Evolutionary conservation across 2,113 vertebrate genomes (phyloP), one percentile per base, ranked within the genome.

Genomic region (Labeo rohita): DNA sequence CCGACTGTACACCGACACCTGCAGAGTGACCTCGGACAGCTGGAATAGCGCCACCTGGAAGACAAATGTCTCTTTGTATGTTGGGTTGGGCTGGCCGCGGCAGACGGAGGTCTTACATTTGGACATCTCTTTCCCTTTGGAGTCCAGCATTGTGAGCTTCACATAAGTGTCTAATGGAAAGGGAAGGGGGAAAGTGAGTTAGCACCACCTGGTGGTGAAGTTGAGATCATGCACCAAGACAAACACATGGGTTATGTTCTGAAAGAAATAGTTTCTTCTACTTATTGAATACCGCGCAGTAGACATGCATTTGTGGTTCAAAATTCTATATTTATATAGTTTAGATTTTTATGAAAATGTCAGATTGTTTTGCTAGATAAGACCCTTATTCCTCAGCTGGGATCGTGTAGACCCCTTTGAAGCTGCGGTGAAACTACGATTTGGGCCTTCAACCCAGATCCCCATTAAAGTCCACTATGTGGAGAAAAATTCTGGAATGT

Each of bases 11-110:
- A 99, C 98, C 0, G 97, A 96, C 54, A 99, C 89, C 86, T 98
- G 96, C 82, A 99, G 96, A 0, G 97, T 99, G 91, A 99, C 98
- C 47, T 99, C 98, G 0, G 98, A 99, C 72, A 99, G 96, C 90
- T 99, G 98, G 93, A 99, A 99, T 4, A 99, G 95, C 0, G 98
- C 97, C 93, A 99, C 98, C 92, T 99, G 98, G 92, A 98, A 99
- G 83, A 98, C 93, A 28, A 99, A 99, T 3, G 97, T 99, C 91
- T 99, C 97, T 94, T 99, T 98, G 95, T 99, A 99, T 49, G 97
- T 94, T 8, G 98, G 98, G 90, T 97, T 97, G 52, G 97, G 97
- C 92, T 98, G 98, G 50, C 98, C 98, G 68, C 97, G 96, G 87
- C 97, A 97, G 87, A 97, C 94, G 0, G 97, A 98, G 8, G 98